Evolutionary conservation across 2,113 vertebrate species (phyloP).

Genomic region (Phylloscopus trochiloides): DNA sequence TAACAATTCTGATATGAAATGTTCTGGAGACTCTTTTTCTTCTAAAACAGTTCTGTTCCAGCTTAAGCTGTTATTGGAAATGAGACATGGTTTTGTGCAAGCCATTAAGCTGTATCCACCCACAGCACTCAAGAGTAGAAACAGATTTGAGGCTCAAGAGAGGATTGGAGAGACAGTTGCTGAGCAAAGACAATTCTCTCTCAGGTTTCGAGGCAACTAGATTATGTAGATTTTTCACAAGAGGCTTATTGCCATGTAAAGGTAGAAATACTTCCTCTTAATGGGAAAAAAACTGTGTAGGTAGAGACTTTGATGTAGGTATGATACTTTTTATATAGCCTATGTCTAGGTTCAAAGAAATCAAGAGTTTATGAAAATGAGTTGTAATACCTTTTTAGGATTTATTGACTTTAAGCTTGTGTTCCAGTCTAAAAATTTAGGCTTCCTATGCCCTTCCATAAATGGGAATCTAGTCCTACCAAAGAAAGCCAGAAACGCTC

Average conservation of each 20-base stretch:
- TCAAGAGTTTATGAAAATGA: background rate
- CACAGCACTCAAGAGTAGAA: background rate
- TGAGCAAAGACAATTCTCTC: background rate
- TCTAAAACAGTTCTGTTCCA: background rate
- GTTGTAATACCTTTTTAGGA: background rate
- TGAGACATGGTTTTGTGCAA: background rate
- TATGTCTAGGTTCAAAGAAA: background rate
- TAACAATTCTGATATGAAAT: slow-evolving; percentile 6
- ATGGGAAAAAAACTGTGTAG: background rate
- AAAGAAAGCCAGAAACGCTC: background rate
- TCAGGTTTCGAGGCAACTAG: background rate
- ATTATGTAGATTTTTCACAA: background rate
- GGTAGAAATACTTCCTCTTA: background rate
- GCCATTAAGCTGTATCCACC: background rate
- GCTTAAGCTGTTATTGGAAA: background rate
- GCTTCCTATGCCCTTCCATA: background rate
- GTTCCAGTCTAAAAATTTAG: background rate
- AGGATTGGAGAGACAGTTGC: background rate
- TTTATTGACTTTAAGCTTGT: background rate
- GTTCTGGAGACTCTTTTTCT: background rate
- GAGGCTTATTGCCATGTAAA: background rate
- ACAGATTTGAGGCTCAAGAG: background rate
- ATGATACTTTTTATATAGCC: background rate
- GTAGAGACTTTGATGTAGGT: background rate
- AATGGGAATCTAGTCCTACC: background rate